A percentile compares a stretch with the other conserved stretches of the same genome.
Conservation (phyloP, 2,113 vertebrate genomes). For the Trichomycterus rosablanca region DNA sequence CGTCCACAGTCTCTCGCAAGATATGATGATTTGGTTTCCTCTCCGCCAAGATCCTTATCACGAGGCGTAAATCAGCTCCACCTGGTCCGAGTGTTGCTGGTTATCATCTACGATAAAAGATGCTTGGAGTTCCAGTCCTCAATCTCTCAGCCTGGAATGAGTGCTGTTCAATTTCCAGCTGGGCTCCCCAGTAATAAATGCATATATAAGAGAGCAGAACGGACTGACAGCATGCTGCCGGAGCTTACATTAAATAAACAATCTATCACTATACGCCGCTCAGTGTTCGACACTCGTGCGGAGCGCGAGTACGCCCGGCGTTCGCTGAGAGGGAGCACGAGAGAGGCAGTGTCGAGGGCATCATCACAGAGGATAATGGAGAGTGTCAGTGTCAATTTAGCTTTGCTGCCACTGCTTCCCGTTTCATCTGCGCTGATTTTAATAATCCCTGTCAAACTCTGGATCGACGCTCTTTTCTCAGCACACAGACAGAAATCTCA, state of each 20-base stretch:
- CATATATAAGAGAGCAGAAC: constrained; percentile 51
- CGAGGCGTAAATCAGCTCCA: constrained; percentile 54
- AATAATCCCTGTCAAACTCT: constrained; percentile 99
- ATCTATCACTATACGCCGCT: constrained; percentile 58
- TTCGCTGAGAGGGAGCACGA: constrained; percentile 43
- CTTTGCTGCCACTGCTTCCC: constrained; percentile 79
- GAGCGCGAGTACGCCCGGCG: constrained; percentile 62
- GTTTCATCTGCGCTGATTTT: constrained; percentile 93
- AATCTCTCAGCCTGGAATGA: constrained; percentile 39
- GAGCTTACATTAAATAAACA: constrained; percentile 66
- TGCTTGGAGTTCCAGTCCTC: constrained; percentile 30
- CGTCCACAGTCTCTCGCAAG: constrained; percentile 23
- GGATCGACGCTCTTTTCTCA: constrained; percentile 79
- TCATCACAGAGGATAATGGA: constrained; percentile 93
- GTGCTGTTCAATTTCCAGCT: constrained; percentile 50
- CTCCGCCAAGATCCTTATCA: constrained; percentile 55
- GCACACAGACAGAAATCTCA: constrained; percentile 90
- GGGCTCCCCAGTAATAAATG: constrained; percentile 56
- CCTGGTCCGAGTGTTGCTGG: constrained; percentile 53
- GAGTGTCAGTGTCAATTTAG: constrained; percentile 96
- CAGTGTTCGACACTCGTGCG: constrained; percentile 71
- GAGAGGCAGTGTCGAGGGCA: constrained; percentile 75
- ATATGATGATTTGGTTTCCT: constrained; percentile 54
- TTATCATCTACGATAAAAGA: constrained; percentile 48
- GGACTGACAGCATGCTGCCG: constrained; percentile 54